Conservation (phyloP, 2,113 vertebrate genomes). For the Macroglossus sobrinus region DNA sequence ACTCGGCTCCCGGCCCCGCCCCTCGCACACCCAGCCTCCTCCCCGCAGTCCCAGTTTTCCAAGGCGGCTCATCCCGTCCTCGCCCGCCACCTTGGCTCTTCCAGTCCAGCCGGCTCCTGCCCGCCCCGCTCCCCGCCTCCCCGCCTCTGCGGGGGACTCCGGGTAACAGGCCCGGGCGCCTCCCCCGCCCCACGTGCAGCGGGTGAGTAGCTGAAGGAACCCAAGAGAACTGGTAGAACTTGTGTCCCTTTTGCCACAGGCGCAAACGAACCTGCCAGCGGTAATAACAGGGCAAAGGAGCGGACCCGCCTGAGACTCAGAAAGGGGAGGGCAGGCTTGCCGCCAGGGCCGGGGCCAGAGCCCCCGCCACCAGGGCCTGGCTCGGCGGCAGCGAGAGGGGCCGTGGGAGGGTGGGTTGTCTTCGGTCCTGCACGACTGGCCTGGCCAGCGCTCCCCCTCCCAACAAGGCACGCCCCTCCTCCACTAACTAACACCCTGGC, state of each 20-base stretch:
- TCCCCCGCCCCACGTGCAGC: neutral
- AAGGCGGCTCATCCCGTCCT: neutral
- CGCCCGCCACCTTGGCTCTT: neutral
- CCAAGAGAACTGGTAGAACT: slow-evolving; percentile 71
- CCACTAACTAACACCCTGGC: accelerated
- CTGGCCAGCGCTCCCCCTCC: too few relatives aligned
- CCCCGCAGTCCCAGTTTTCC: slow-evolving; percentile 41
- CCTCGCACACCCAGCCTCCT: neutral
- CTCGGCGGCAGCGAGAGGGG: neutral
- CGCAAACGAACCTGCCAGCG: slow-evolving; percentile 26
- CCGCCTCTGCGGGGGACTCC: neutral
- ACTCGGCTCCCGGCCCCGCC: neutral
- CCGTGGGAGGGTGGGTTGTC: neutral
- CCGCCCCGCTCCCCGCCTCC: neutral
- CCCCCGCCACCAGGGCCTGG: neutral
- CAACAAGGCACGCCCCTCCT: neutral
- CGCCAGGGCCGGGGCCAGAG: neutral
- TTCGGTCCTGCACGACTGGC: too few relatives aligned
- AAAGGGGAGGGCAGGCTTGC: neutral
- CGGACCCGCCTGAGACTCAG: neutral
- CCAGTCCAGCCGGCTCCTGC: slow-evolving; percentile 55
- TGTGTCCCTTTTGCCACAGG: slow-evolving; percentile 27
- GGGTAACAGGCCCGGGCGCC: slow-evolving; percentile 62
- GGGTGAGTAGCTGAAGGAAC: slow-evolving; percentile 31
- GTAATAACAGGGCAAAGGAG: slow-evolving; percentile 68